Evolutionary conservation across 2,797 vertebrate genomes (phyloP), one percentile per base, ranked within the genome.

Genomic region (Brachymystax lenok): DNA sequence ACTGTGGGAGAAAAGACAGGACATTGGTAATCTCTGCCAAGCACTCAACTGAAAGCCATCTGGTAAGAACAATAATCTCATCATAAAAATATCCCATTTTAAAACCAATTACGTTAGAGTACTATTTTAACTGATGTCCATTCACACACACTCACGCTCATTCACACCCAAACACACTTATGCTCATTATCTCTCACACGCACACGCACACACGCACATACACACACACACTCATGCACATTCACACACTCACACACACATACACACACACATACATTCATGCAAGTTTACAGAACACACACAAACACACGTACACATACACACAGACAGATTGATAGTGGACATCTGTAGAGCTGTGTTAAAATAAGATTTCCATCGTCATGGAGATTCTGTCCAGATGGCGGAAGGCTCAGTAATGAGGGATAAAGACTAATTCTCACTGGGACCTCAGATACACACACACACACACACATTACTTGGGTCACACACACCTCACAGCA

Each of bases 341-440:
- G 59, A 67, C 64, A 67, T 67, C 64, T 33, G 64, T 67, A 67
- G 28, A 13, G 28, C 64, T 30, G 28, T 66, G 64, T 66, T 66
- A 66, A 67, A 33, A 67, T 67, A 33, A 33, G 64, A 67, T 66
- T 28, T 66, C 63, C 14, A 71, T 71, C 6, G 68, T 46, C 69
- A 71, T 71, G n/a, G 21, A 71, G 46, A 50, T 71, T 46, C 59
- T 63, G 69, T 71, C 46, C 46, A 71, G 69, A 71, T 71, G 69
- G 69, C 69, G 1, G 28, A 24, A 54, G 70, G 50, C 70, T 71
- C 70, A 17, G 70, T 71, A 71, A 54, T 71, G 50, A 71, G 46
- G 70, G 50, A 52, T 71, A 30, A 71, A 71, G 70, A 54, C 52
- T 19, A 16, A 54, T 3, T 52, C 51, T 19, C 17, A 54, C 52